These are phyloP conservation scores for Lasioglossum figueresi DNA, from an alignment of 2,888 invertebrate genomes.

Conservation along the genomic window DNA sequence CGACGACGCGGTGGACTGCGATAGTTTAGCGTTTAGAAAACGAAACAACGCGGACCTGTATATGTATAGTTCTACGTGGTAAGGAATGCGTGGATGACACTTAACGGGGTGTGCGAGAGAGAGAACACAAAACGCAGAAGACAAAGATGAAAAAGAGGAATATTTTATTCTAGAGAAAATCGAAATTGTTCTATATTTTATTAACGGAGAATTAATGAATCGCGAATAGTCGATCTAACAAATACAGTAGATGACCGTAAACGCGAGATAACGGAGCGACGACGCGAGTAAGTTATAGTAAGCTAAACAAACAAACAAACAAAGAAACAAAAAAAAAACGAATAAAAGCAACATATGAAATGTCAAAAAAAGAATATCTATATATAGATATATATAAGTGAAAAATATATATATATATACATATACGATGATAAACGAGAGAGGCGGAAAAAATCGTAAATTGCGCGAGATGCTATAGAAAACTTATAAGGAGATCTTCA, in stretches of 20 bases:
- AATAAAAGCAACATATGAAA: constrained; percentile 26
- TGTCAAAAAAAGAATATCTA: constrained; percentile 22
- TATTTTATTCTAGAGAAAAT: constrained; percentile 69
- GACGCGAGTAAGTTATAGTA: constrained; percentile 27
- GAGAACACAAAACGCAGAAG: background rate
- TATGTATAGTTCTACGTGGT: constrained; percentile 56
- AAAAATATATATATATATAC: constrained; percentile 12
- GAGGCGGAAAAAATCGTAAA: background rate
- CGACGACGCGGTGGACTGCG: constrained; percentile 22
- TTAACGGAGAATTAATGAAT: constrained; percentile 55
- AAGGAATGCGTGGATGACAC: constrained; percentile 21
- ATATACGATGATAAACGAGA: background rate
- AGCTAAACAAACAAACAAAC: constrained; percentile 10
- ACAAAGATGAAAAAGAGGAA: constrained; percentile 25
- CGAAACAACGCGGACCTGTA: constrained; percentile 39
- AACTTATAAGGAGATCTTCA: background rate
- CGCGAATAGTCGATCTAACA: constrained; percentile 56
- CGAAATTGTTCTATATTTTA: constrained; percentile 78
- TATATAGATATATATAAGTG: constrained; percentile 14
- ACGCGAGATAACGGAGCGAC: constrained; percentile 1
- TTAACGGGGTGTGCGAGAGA: constrained; percentile 7
- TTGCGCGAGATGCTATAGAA: constrained; percentile 12
- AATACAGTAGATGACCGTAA: constrained; percentile 24
- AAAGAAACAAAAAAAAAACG: background rate
- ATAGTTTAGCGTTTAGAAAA: constrained; percentile 37